Evolutionary conservation across 1,140 invertebrate genomes (phyloP), one percentile per base, ranked within the genome.

Genomic region (Lerema accius): DNA sequence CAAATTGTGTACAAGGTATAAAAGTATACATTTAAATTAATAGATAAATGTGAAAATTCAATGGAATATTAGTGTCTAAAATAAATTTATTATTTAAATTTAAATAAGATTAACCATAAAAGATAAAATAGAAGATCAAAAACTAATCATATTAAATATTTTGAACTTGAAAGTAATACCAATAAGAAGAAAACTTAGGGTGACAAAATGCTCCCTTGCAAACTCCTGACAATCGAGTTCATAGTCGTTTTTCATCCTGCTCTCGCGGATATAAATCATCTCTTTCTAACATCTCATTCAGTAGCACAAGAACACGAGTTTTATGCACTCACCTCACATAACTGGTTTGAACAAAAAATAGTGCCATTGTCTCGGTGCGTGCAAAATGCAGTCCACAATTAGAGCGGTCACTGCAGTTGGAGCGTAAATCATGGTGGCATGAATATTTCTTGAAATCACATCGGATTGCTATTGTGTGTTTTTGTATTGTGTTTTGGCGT

Each of bases 281-380:
- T 50, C 48, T 14, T 4, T 50, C 26, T 35, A 50, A 17, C 28
- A 49, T 49, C 28, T 50, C 28, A 50, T 50, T 37, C 48, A 50
- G 28, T 37, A 37, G 48, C 28, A 37, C 46, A 49, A 49, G 46
- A 50, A 50, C 48, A 50, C 15, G 48, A 9, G 48, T 50, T 50
- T 50, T 50, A 50, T 50, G 48, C 48, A 17, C 9, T 50, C 48
- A 50, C 48, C 0, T 15, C 15, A 15, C n/a, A 50, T 50, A 50
- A 50, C 48, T 35, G 28, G 48, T 49, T 50, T 35, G n/a, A 37
- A 35, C 16, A 16, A 50, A 50, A 50, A 50, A 50, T 50, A 37
- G 48, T 17, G 10, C 46, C 48, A 50, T 50, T 50, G 48, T 50
- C 26, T 32, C 13, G 48, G 26, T 50, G 28, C 28, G 48, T 32